These are phyloP conservation scores for Heloderma charlesbogerti DNA, from an alignment of 2,113 vertebrate species.

Conservation along the genomic window DNA sequence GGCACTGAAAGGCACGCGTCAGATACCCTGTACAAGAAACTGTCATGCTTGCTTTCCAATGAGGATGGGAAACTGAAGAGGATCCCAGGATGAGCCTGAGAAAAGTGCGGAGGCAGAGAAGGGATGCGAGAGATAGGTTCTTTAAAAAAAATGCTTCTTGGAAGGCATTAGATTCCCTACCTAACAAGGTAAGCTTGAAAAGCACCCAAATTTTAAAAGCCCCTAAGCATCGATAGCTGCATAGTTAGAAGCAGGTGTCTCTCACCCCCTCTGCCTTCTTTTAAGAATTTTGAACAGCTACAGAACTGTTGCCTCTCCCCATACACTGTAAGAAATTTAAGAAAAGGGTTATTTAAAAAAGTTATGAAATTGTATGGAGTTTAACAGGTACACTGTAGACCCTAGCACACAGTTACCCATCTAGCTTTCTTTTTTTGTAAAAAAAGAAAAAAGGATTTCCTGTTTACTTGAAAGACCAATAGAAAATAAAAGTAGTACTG, in stretches of 20 bases:
- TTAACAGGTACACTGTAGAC: slow-evolving; percentile 16
- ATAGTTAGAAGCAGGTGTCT: slow-evolving; percentile 32
- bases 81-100: slow-evolving; percentile 53
- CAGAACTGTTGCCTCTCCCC: slow-evolving; percentile 27
- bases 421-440: neutral
- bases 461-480: slow-evolving; percentile 71
- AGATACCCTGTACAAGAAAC: slow-evolving; percentile 81
- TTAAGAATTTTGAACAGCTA: neutral
- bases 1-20: slow-evolving; percentile 84
- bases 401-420: slow-evolving; percentile 29
- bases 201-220: slow-evolving; percentile 45
- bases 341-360: slow-evolving; percentile 33
- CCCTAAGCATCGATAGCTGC: slow-evolving; percentile 62
- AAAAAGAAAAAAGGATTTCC: slow-evolving; percentile 25
- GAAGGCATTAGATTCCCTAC: slow-evolving; percentile 11
- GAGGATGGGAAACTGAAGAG: slow-evolving; percentile 58
- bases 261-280: slow-evolving; percentile 27
- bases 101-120: slow-evolving; percentile 31
- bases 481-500: slow-evolving; percentile 78
- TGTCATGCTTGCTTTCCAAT: slow-evolving; percentile 69
- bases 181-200: slow-evolving; percentile 21
- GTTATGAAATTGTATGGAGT: neutral
- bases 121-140: slow-evolving; percentile 11
- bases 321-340: slow-evolving; percentile 46
- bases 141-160: slow-evolving; percentile 22